Base-by-base conservation (phyloP, 2,113 vertebrate species). In the Cebus imitator region DNA sequence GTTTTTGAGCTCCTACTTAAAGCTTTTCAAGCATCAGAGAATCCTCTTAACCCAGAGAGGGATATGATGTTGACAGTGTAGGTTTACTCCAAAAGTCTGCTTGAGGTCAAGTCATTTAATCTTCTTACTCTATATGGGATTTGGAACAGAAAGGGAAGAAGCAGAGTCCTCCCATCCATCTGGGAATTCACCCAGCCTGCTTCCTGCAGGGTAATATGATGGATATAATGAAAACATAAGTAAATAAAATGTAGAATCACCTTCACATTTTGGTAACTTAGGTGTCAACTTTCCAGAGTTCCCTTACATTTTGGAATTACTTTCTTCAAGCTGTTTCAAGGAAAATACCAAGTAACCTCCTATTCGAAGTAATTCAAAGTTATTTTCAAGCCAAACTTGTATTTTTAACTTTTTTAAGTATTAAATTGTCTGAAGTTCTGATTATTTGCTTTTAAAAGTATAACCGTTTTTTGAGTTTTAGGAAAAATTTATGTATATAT, bases 381-480 rank as follows among this genome's bases (percentile, higher is more conserved):
- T 40, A 68, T 84, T 95, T 97, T 95, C 61, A 91, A 92, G 32
- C 20, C 52, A 82, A 72, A 66, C 43, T 87, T 88, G 25, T 48
- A 50, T 58, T 75, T 84, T 93, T 81, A 48, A 16, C 27, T 86
- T 13, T 87, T 87, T 64, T 90, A 45, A n/a, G 10, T 4, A 76
- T 91, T 78, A 87, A 94, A 66, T 2, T 79, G 35, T 76, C 43
- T 12, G 3, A 94, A 72, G 16, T 10, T 16, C 7, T 85, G 40
- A 95, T 83, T 18, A 64, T 72, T 87, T 95, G 6, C 25, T 97
- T 88, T 96, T 86, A 84, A 90, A 95, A 66, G 27, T 5, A 45
- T 57, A 85, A 87, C 3, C 4, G 12, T 66, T 61, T 80, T 64
- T 87, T 80, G 13, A 92, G 50, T 83, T 81, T 68, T 52, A 14